Conservation (phyloP, 2,113 vertebrate genomes). For the Campylomormyrus tamandua region DNA sequence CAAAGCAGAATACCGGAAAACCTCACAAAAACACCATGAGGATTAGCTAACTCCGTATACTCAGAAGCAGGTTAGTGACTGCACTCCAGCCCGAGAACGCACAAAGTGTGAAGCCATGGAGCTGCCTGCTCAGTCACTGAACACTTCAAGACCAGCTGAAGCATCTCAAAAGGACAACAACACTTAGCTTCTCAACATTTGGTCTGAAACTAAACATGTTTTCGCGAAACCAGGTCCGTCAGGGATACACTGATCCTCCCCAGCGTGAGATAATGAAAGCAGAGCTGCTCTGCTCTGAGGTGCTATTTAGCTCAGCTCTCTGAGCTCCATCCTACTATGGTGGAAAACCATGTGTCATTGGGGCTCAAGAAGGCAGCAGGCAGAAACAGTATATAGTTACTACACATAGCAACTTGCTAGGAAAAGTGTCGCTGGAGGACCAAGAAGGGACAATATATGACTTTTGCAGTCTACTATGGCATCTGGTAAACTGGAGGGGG, state of each 20-base stretch:
- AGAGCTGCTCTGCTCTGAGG: not conserved
- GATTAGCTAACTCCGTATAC: not conserved
- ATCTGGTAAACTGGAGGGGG: not conserved
- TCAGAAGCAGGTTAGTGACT: not conserved
- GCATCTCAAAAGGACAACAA: not conserved
- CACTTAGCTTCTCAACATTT: not conserved
- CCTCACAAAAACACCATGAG: not conserved
- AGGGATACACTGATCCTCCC: not conserved
- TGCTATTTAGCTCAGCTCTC: not conserved
- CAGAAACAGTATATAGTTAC: not conserved
- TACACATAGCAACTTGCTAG: not conserved
- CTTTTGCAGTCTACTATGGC: not conserved
- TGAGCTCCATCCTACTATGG: not conserved
- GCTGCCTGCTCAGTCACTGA: not conserved
- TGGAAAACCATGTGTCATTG: not conserved
- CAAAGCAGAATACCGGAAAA: not conserved
- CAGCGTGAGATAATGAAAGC: not conserved
- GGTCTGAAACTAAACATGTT: not conserved
- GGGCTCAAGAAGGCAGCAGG: slow-evolving; percentile 1
- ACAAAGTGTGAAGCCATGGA: not conserved
- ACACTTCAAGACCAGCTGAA: not conserved
- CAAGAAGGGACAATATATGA: not conserved
- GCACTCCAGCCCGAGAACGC: not conserved
- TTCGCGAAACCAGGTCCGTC: not conserved
- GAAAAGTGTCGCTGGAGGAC: not conserved